Evolutionary conservation across 2,888 invertebrate genomes (phyloP), one percentile per base, ranked within the genome.

Genomic region (Ephialtes manifestator): DNA sequence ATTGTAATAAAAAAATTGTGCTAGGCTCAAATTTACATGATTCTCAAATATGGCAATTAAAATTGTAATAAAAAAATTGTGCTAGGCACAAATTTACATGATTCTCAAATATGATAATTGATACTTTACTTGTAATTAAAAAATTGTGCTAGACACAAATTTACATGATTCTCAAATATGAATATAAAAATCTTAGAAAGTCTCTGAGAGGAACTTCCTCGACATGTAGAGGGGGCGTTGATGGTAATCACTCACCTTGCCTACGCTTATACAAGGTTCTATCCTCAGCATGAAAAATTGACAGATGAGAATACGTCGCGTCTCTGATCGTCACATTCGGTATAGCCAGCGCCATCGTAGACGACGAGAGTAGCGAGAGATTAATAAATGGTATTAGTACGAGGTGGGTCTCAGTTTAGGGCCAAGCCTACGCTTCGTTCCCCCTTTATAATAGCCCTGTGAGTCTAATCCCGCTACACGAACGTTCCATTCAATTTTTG

Each of bases 201-300:
- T 15, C 76, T 20, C 18, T 31, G 58, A 70, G 31, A 31, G 58
- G 43, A 35, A 68, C 58, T 76, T 76, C 65, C 53, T 53, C 39
- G 24, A 13, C 0, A 1, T 24, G 58, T 11, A 20, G 28, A 13
- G 68, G 68, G 15, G 1, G 46, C 20, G 18, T 58, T 58, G 24
- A 70, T 70, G 77, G 55, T 46, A 70, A 78, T 78, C 48, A 20
- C 58, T 70, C 70, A 58, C n/a, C 48, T 78, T 70, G 68, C 78
- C 78, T 58, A 70, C 58, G 60, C 58, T 18, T 46, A 13, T 28
- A 13, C 28, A 24, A 39, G 68, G 67, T 46, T 78, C 53, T 58
- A 77, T 51, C 4, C 11, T 28, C n/a, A 31, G 7, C 55, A 7
- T 18, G 11, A 60, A 58, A 78, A 71, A 46, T 18, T 58, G 58